Conservation (phyloP, 2,797 vertebrate species). For the Sarcophilus harrisii region DNA sequence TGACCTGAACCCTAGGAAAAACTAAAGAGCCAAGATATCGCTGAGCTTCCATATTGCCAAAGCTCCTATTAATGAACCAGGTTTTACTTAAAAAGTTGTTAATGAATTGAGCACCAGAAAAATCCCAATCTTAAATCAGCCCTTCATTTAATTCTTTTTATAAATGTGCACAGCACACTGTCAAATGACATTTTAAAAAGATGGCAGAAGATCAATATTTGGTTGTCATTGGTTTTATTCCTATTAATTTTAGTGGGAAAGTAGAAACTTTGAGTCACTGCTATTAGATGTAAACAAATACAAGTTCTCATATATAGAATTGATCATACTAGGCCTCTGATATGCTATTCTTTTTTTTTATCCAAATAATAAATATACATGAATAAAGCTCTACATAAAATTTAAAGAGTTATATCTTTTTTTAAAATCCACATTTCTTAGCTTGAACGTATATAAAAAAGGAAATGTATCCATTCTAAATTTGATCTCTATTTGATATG, state of each 20-base stretch:
- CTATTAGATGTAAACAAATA: slow-evolving; percentile 30
- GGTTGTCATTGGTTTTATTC: slow-evolving; percentile 58
- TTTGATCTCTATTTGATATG: slow-evolving; percentile 12
- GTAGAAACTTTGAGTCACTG: slow-evolving; percentile 57
- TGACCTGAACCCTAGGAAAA: slow-evolving; percentile 94
- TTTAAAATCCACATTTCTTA: slow-evolving; percentile 4
- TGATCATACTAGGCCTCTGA: slow-evolving; percentile 43
- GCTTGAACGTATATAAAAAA: background rate
- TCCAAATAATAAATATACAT: background rate
- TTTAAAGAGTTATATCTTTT: slow-evolving; percentile 40
- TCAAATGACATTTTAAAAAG: slow-evolving; percentile 56
- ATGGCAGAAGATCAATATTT: slow-evolving; percentile 62
- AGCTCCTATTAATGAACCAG: slow-evolving; percentile 55
- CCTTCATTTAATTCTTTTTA: slow-evolving; percentile 66
- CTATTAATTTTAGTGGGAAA: slow-evolving; percentile 46
- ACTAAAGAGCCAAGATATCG: slow-evolving; percentile 82
- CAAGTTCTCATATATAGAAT: slow-evolving; percentile 35
- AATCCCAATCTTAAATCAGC: slow-evolving; percentile 38
- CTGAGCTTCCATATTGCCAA: slow-evolving; percentile 56
- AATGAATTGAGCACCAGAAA: slow-evolving; percentile 77
- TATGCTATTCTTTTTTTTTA: background rate
- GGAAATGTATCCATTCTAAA: background rate
- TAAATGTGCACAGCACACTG: slow-evolving; percentile 52
- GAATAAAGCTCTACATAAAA: slow-evolving; percentile 19
- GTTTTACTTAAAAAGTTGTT: slow-evolving; percentile 72